Conservation (phyloP, 64 coral and sea anemone genomes). For the Exaiptasia diaphana region DNA sequence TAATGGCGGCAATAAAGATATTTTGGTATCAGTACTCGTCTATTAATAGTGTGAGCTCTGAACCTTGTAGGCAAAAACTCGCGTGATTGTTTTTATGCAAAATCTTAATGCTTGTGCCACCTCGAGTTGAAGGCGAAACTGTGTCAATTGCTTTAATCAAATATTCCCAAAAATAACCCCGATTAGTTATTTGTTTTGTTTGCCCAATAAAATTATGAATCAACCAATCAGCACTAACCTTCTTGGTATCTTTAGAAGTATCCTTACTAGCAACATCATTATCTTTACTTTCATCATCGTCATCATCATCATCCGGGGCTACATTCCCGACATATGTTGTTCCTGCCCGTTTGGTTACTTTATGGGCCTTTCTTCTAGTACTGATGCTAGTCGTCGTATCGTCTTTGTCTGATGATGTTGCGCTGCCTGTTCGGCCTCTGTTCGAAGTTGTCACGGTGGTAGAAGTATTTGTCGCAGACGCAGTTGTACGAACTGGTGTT, state of each 20-base stretch:
- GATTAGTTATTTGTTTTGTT: too few relatives aligned
- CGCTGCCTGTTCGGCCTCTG: not conserved
- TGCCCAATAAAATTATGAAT: too few relatives aligned
- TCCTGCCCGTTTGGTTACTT: constrained; percentile 23
- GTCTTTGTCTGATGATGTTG: constrained; percentile 11
- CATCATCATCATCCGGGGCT: constrained; percentile 14
- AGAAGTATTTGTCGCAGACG: constrained; percentile 33
- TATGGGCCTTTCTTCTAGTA: not conserved
- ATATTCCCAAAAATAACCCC: too few relatives aligned
- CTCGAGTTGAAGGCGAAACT: too few relatives aligned
- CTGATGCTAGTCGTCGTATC: not conserved
- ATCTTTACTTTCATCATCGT: constrained; percentile 17
- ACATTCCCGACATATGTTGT: constrained; percentile 19
- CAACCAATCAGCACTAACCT: too few relatives aligned
- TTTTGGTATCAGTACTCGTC: too few relatives aligned
- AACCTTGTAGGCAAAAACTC: too few relatives aligned
- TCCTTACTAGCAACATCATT: constrained; percentile 31
- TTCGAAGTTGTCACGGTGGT: constrained; percentile 24
- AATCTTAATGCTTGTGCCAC: too few relatives aligned
- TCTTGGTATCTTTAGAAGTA: not conserved
- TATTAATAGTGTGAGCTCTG: too few relatives aligned
- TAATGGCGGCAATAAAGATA: too few relatives aligned
- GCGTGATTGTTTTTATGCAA: too few relatives aligned
- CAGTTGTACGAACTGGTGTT: constrained; percentile 42
- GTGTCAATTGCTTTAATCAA: too few relatives aligned